Evolutionary conservation across 2,888 invertebrate species (phyloP), one percentile per base, ranked within the genome.

Genomic region (Pyralis farinalis): DNA sequence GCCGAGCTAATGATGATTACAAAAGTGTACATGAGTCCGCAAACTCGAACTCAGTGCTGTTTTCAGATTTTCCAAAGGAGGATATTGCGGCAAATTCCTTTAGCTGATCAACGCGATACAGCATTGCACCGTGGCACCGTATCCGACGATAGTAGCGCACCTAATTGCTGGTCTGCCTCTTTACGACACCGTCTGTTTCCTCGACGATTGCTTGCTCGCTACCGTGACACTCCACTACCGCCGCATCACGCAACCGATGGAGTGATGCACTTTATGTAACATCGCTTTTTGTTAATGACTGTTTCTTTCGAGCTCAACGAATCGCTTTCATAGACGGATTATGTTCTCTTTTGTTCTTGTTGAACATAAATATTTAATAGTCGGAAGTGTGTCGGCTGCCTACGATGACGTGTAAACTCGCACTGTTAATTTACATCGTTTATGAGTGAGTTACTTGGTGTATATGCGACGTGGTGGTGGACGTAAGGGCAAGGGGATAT

Each of bases 181-280:
- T 12, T 31, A 12, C 31, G 12, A 31, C 31, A 31, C 16, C 7
- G 7, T 7, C 7, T 12, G 1, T 16, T 16, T 25, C 25, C 1
- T 25, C 2, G n/a, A 25, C 7, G 1, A 7, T 25, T 2, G 31
- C 31, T 31, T 31, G 31, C 31, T 31, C 7, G 12, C 31, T 12
- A 31, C 11, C 31, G 31, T 31, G 31, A 12, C 31, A 12, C 11
- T 31, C 10, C 31, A 31, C 11, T 31, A 12, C 31, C 11, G 10
- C 12, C 12, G 12, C 9, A 31, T 31, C 31, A 31, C 12, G 31
- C 31, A 31, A 31, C 12, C 31, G 12, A 31, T 29, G 29, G 29
- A 31, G 12, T 12, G 31, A 31, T 31, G 31, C 31, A 31, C 31
- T 31, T 31, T 31, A 31, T 31, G 31, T 12, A 31, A 31, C 12